Evolutionary conservation across 2,888 invertebrate species (phyloP), one percentile per base, ranked within the genome.

Genomic region (Ormyrus pomaceus): DNA sequence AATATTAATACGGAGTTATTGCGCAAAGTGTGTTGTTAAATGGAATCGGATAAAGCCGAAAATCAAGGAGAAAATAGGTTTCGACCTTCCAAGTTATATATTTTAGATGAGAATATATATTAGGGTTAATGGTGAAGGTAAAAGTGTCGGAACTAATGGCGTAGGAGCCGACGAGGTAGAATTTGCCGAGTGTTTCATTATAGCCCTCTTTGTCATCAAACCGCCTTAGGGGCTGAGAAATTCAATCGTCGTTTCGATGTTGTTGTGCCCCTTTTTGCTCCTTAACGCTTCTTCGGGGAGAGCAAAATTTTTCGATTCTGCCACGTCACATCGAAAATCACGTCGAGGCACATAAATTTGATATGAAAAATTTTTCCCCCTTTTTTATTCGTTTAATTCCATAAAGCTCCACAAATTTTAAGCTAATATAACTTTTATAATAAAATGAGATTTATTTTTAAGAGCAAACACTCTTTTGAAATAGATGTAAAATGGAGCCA

Each of bases 81-180:
- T 70, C 1, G 59, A 61, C 61, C 19, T 65, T 48, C 65, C 50
- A 8, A 64, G 4, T 10, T 53, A 53, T 61, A 59, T 1, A 65
- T 9, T 51, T 46, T 11, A 71, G 50, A 58, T 64, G 56, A 55
- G 64, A 70, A 19, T 58, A 58, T 64, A 69, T 53, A 65, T 34
- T 8, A 48, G 51, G 48, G 7, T 2, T 10, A 61, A 61, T 58
- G 69, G 51, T 64, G 80, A 79, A 83, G 83, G 81, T 83, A 83
- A 82, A 83, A 83, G 83, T 83, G 84, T 85, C 84, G 84, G 83
- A 77, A 80, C 81, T 85, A 84, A 84, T 85, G 82, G 82, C 80
- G 70, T 81, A 78, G 75, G 62, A 83, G 79, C 78, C 77, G 62
- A 19, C 80, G 80, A 74, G 70, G 77, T 76, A 80, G 79, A 78